Conservation (phyloP, 64 coral and sea anemone species). For the Stichodactyla helianthus region DNA sequence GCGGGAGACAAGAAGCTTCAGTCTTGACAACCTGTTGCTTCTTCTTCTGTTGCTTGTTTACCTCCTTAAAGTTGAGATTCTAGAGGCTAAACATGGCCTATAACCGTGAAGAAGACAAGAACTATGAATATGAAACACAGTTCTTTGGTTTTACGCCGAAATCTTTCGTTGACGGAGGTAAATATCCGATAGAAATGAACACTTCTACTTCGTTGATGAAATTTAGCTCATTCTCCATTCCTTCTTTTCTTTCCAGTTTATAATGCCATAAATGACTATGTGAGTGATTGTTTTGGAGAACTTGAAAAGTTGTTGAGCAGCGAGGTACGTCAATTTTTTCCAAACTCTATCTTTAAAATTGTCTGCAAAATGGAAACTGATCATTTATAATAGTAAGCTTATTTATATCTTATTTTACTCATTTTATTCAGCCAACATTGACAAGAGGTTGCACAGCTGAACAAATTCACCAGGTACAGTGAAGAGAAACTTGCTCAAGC, state of each 20-base stretch:
- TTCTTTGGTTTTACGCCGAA: conserved; percentile 87
- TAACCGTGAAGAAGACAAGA: conserved; percentile 8
- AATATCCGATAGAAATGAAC: not conserved
- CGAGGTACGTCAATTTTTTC: conserved; percentile 33
- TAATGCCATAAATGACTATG: conserved; percentile 84
- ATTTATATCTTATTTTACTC: no score
- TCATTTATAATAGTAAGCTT: no score
- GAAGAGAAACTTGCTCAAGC: no score
- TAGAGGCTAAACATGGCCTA: conserved; percentile 4
- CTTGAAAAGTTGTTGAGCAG: conserved; percentile 74
- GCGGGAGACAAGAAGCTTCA: not conserved
- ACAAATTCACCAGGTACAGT: conserved; percentile 47
- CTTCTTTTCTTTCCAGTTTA: conserved; percentile 56
- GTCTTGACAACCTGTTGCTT: not conserved
- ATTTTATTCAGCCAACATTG: conserved; percentile 42
- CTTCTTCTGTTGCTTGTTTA: not conserved
- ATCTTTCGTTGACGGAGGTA: conserved; percentile 87
- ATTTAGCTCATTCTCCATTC: not conserved
- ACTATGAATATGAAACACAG: conserved; percentile 72
- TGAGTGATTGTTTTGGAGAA: conserved; percentile 78
- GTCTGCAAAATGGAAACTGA: not conserved
- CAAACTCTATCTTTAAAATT: not conserved
- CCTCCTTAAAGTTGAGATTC: not conserved
- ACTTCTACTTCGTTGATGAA: not conserved
- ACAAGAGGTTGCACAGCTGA: conserved; percentile 42